A percentile compares a stretch with the other conserved stretches of the same genome.
Conservation (phyloP, 2,888 invertebrate species). For the Apamea sordens region DNA sequence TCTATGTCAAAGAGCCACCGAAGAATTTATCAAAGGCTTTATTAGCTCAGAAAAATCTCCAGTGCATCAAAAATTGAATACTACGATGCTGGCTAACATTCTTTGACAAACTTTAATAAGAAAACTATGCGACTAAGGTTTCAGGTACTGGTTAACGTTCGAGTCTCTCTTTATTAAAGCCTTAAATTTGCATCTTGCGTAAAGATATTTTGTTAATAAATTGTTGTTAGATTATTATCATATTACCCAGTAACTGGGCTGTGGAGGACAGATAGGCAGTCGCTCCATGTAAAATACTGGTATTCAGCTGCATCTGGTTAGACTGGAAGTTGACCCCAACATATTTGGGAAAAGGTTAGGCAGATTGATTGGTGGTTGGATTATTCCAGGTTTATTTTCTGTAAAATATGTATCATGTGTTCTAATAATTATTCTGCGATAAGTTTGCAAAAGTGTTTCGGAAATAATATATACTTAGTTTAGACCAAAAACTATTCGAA, state of each 20-base stretch:
- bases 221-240: background rate
- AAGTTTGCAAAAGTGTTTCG: background rate
- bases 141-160: background rate
- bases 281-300: background rate
- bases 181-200: background rate
- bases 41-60: constrained; percentile 24
- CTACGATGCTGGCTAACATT: background rate
- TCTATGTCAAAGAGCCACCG: constrained; percentile 6
- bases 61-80: background rate
- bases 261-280: background rate
- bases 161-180: background rate
- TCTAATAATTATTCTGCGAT: background rate
- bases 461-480: background rate
- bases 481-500: background rate
- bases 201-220: background rate
- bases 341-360: background rate
- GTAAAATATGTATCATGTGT: background rate
- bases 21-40: constrained; percentile 11
- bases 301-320: background rate
- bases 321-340: background rate
- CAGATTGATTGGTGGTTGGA: background rate
- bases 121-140: background rate
- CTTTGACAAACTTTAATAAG: background rate
- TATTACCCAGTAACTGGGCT: background rate
- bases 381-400: background rate